Evolutionary conservation across 2,113 vertebrate genomes (phyloP), one percentile per base, ranked within the genome.

Genomic region (Melanocharis versteri): DNA sequence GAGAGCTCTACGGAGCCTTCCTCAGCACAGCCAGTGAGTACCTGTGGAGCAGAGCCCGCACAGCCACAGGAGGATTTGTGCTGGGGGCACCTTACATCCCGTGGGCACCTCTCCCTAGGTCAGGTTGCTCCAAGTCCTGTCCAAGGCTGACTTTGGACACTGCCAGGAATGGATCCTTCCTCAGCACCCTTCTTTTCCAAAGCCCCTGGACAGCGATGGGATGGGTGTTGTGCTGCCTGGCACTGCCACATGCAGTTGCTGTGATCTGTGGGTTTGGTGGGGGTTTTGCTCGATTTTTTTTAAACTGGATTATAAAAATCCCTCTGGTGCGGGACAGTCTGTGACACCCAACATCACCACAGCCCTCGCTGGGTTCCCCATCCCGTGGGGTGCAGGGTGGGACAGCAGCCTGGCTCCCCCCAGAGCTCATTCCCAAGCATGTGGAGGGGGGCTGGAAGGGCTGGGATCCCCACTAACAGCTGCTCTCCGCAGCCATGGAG

Each of bases 1-100:
- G 98, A 11, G 98, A 99, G 94, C 98, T 99, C 9, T 99, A 99
- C 66, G 83, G 97, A 3, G 99, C 99, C 83, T 99, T 99, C 96
- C 98, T 99, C 58, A 98, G 98, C 88, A 98, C 98, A 42, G 98
- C 98, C 94, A n/a, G 99, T 99, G 98, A 87, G 97, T 94, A 19
- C 42, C 24, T 6, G 9, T 3, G 8, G 19, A 6, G 51, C 26
- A 37, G 15, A 39, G 53, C 30, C 53, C 13, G 31, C 42, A 5
- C 27, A 18, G 37, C 6, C 11, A 5, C 37, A 15, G 61, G 3
- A 35, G 24, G 61, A 7, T 21, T 22, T 40, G 40, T 39, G 24
- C 3, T 10, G 11, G 39, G 53, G 40, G 16, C 13, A 33, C 33
- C 27, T 28, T 6, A 8, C 27, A 33, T 8, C 44, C 44, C 6